phyloP scores from a whole-genome alignment of 2,113 vertebrate species.

The Lepus americanus region DNA sequence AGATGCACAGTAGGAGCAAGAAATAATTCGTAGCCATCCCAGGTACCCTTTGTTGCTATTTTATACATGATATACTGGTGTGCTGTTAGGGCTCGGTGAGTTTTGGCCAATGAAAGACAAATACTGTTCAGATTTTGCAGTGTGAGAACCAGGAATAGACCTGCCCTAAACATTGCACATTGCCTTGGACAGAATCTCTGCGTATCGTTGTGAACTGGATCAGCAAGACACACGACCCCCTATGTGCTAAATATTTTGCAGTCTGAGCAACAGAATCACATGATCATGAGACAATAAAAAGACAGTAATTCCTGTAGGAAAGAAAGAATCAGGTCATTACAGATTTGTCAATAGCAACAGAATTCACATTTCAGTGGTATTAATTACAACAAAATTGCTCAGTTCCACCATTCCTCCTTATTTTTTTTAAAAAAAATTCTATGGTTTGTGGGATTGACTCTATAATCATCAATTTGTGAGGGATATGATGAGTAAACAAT shows the following conservation, averaged over 20 bases:
- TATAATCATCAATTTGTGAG: conserved; percentile 13
- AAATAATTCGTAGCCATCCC: neutral
- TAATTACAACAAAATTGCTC: conserved; percentile 17
- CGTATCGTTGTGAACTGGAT: neutral
- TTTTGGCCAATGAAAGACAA: neutral
- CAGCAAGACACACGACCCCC: neutral
- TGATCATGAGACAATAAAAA: neutral
- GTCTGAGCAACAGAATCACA: neutral
- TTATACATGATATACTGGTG: neutral
- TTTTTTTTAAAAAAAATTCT: neutral
- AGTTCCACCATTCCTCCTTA: neutral
- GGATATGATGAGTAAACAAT: neutral
- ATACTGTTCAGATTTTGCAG: neutral
- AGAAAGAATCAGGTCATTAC: neutral
- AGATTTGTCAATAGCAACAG: neutral
- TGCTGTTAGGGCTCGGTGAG: neutral
- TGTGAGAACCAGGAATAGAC: neutral
- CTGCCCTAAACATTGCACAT: conserved; percentile 13
- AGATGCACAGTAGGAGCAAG: neutral
- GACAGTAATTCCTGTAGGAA: neutral
- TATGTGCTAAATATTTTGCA: neutral
- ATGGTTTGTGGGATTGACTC: neutral
- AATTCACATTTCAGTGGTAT: conserved; percentile 1
- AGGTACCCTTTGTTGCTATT: neutral
- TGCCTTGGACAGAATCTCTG: neutral